A percentile compares a stretch with the other conserved stretches of the same genome.
These are phyloP conservation scores for Chloromyia formosa DNA, from an alignment of 2,888 invertebrate genomes.

Conservation along the genomic window DNA sequence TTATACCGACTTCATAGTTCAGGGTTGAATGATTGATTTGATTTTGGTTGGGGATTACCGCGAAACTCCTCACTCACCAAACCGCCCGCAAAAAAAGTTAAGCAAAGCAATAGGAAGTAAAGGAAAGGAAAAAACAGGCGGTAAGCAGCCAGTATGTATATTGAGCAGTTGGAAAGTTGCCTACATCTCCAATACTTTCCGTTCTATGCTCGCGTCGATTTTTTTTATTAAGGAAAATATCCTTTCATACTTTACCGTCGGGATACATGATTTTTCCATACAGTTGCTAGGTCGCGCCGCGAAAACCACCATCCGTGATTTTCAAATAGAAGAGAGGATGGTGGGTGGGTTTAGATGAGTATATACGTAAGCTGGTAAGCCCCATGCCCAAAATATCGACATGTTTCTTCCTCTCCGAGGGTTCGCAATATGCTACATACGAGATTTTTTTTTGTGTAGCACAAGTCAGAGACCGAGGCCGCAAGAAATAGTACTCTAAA, in stretches of 20 bases:
- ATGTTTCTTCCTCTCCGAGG: not conserved
- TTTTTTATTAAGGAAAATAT: not conserved
- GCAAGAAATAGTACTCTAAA: too few species aligned
- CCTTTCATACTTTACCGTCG: slow-evolving; percentile 11
- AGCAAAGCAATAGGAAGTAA: not conserved
- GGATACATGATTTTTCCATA: slow-evolving; percentile 15
- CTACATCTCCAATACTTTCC: not conserved
- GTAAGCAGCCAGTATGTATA: not conserved
- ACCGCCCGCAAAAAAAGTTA: not conserved
- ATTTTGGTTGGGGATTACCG: slow-evolving; percentile 38
- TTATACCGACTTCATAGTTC: slow-evolving; percentile 37
- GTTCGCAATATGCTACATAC: not conserved
- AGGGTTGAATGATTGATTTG: slow-evolving; percentile 49
- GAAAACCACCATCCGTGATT: not conserved
- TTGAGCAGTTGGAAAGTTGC: not conserved
- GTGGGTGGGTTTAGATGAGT: too few species aligned
- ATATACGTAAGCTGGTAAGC: not conserved
- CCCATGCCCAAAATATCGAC: not conserved
- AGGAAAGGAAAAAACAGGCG: not conserved
- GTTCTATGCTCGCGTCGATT: not conserved
- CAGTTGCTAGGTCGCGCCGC: not conserved
- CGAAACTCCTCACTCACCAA: not conserved
- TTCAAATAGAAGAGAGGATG: not conserved
- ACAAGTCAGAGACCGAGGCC: too few species aligned
- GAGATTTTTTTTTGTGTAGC: too few species aligned